Percentiles rank a stretch among this genome's conserved stretches.
Conservation (phyloP, 1,140 invertebrate genomes). For the Archegozetes longisetosus region DNA sequence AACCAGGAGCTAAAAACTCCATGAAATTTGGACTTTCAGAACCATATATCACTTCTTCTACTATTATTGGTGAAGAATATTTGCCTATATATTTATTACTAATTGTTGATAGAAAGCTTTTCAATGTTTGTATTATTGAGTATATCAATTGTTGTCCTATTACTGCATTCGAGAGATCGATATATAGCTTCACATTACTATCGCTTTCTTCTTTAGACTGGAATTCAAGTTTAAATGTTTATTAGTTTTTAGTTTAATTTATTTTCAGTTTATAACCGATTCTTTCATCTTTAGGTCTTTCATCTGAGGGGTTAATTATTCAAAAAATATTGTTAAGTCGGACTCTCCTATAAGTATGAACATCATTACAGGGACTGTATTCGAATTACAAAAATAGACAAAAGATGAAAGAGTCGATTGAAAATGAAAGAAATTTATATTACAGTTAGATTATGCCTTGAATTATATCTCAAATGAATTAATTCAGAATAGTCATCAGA, state of each 20-base stretch:
- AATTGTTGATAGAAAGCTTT: neutral
- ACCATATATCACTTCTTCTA: slow-evolving; percentile 1
- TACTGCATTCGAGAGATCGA: slow-evolving; percentile 1
- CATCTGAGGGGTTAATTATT: too few relatives aligned
- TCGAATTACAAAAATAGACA: too few relatives aligned
- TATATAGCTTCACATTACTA: neutral
- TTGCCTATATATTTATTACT: neutral
- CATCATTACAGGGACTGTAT: too few relatives aligned
- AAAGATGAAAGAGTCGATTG: too few relatives aligned
- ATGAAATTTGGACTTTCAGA: neutral
- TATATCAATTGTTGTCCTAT: slow-evolving; percentile 8
- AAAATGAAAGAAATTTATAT: neutral
- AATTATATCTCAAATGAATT: neutral
- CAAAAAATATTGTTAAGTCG: too few relatives aligned
- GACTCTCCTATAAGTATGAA: too few relatives aligned
- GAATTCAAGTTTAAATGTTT: neutral
- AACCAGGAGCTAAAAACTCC: slow-evolving; percentile 78
- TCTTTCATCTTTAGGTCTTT: too few relatives aligned
- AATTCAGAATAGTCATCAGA: neutral
- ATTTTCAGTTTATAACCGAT: neutral
- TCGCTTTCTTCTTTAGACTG: neutral
- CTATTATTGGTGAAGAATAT: neutral
- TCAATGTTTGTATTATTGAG: neutral
- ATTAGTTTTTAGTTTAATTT: neutral
- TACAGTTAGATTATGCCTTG: neutral